Conservation (phyloP, 2,888 invertebrate species). For the Biston betularia region DNA sequence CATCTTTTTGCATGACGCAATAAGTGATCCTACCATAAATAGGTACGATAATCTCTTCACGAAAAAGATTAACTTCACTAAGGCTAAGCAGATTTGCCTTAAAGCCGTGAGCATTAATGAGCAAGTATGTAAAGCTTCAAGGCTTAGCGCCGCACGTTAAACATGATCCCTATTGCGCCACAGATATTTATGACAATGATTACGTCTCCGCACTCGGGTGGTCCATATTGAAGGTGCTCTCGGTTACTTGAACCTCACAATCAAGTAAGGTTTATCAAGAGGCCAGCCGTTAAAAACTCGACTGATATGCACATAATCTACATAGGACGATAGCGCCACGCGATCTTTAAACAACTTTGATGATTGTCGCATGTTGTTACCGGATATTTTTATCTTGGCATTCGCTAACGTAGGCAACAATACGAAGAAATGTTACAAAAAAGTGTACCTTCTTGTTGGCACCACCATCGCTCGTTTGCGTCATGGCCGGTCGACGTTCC, state of each 20-base stretch:
- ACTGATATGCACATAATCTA: slow-evolving; percentile 61
- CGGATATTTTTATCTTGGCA: slow-evolving; percentile 65
- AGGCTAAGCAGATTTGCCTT: slow-evolving; percentile 61
- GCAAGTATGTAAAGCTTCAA: slow-evolving; percentile 63
- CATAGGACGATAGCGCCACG: slow-evolving; percentile 47
- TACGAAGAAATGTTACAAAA: slow-evolving; percentile 52
- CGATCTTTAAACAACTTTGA: slow-evolving; percentile 47
- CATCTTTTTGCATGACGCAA: slow-evolving; percentile 33
- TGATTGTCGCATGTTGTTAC: slow-evolving; percentile 54
- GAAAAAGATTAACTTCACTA: slow-evolving; percentile 60
- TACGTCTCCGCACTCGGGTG: slow-evolving; percentile 69
- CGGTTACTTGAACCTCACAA: slow-evolving; percentile 60
- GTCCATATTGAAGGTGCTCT: slow-evolving; percentile 56
- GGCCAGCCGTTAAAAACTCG: slow-evolving; percentile 68
- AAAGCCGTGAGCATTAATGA: slow-evolving; percentile 56
- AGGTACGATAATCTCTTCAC: slow-evolving; percentile 41
- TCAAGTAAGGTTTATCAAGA: slow-evolving; percentile 70
- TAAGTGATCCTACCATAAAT: slow-evolving; percentile 34
- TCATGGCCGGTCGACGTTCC: slow-evolving; percentile 74
- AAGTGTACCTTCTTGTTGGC: slow-evolving; percentile 58
- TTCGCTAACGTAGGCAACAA: slow-evolving; percentile 51
- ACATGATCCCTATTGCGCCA: slow-evolving; percentile 77
- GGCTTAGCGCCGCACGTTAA: slow-evolving; percentile 61
- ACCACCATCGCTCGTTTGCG: slow-evolving; percentile 56
- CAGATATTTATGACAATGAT: slow-evolving; percentile 74